Evolutionary conservation across 2,888 invertebrate genomes (phyloP), one percentile per base, ranked within the genome.

Genomic region (Rotaria macrura): DNA sequence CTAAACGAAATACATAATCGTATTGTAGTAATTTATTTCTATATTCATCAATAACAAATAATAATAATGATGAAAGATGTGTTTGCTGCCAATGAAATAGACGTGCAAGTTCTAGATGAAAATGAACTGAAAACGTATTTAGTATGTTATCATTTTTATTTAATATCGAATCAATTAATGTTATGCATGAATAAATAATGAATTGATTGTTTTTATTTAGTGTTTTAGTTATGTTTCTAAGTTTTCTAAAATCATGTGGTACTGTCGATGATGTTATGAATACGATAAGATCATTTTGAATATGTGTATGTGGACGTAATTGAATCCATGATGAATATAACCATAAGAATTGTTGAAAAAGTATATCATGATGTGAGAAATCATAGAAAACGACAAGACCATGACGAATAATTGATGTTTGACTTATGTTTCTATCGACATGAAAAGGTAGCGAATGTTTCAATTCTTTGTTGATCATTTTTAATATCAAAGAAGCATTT

Each of bases 341-440:
- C 65, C 65, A 65, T 65, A 65, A 14, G 17, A 65, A 65, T 34
- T 65, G 65, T 65, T 65, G n/a, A 34, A 65, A 65, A 29, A 65
- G 34, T 34, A 65, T 10, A n/a, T n/a, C 14, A 34, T 65, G 65
- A 29, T 29, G 3, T 29, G n/a, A 29, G 29, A 65, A 29, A 65
- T 65, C 65, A 29, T 65, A 65, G 65, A 65, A 65, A 29, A 65
- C 65, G 29, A 65, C 65, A 65, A 65, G n/a, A 65, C 65, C 65
- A 34, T 34, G 65, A 65, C 23, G 52, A 52, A 23, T 52, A 23
- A 52, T 10, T 23, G 52, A 52, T 6, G 23, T 52, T 23, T 23
- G 1, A 52, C 10, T 52, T 1, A 6, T 52, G 23, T 3, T 52
- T 4, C 10, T 52, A 20, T 52, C 4, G 4, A 23, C 23, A 2